Percentiles rank a stretch among this genome's conserved stretches.
Conservation (phyloP, 2,113 vertebrate species). For the Phylloscopus trochilus region DNA sequence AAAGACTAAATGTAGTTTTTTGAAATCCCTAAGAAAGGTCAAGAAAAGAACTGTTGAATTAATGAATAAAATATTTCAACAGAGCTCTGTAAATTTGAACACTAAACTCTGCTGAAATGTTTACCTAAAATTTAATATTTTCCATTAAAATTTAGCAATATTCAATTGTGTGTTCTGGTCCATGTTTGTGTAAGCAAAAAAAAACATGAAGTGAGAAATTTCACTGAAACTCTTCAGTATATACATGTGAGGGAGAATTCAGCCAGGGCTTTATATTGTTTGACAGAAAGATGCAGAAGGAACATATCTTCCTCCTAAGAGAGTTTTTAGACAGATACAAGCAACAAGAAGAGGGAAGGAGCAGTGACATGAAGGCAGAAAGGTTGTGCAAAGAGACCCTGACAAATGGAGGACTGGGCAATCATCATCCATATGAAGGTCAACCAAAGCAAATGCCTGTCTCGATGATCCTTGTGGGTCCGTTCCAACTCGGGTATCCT, state of each 20-base stretch:
- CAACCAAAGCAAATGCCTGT: neutral
- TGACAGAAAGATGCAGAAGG: neutral
- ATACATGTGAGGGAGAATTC: neutral
- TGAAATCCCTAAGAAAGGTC: neutral
- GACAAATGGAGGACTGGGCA: neutral
- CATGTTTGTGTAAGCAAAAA: neutral
- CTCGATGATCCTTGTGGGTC: accelerated
- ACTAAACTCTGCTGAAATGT: neutral
- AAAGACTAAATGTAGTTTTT: neutral
- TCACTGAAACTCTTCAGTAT: neutral
- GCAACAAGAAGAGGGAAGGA: neutral
- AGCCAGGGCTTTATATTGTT: neutral
- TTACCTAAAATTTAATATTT: neutral
- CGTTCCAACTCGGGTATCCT: neutral
- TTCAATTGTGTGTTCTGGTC: neutral
- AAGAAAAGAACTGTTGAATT: neutral
- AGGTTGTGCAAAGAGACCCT: neutral
- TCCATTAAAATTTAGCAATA: neutral
- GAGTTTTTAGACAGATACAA: neutral
- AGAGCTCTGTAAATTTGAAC: neutral
- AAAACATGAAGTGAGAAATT: neutral
- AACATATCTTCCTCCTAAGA: neutral
- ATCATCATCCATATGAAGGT: neutral
- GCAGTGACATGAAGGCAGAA: neutral
- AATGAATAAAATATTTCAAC: neutral